These are phyloP conservation scores for Geodia barretti DNA, from an alignment of 37 sponge, comb jelly and placozoan genomes.

Conservation along the genomic window DNA sequence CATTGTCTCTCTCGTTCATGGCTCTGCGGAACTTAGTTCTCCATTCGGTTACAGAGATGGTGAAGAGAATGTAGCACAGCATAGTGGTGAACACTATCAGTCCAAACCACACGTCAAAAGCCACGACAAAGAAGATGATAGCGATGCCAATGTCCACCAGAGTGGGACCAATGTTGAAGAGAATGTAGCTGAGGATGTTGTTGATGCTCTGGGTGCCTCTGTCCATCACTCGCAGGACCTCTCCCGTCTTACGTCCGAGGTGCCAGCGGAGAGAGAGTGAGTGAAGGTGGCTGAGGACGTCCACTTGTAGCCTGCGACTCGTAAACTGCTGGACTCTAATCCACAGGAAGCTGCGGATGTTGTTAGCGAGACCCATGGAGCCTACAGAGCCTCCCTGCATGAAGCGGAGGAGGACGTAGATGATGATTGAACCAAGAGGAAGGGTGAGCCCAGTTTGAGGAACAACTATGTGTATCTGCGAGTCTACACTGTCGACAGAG, in stretches of 20 bases:
- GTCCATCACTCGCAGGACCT: constrained; percentile 94
- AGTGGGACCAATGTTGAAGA: constrained; percentile 94
- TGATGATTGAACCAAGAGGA: constrained; percentile 42
- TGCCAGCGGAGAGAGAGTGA: constrained; percentile 95
- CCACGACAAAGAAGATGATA: constrained; percentile 92
- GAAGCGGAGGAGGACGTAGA: constrained; percentile 79
- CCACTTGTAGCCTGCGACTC: constrained; percentile 69
- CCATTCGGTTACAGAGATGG: constrained; percentile 97
- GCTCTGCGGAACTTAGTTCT: constrained; percentile 83
- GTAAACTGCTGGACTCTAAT: constrained; percentile 95
- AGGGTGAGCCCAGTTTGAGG: constrained; percentile 31
- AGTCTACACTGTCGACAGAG: constrained; percentile 2
- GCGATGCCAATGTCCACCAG: constrained; percentile 93
- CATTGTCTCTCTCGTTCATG: constrained; percentile 96
- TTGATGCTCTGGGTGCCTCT: constrained; percentile 89
- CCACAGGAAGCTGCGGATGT: constrained; percentile 85
- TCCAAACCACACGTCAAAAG: constrained; percentile 98
- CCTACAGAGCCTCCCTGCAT: constrained; percentile 87
- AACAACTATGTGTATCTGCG: constrained; percentile 9
- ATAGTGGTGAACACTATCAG: constrained; percentile 96
- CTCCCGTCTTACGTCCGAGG: constrained; percentile 95
- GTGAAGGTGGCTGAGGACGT: constrained; percentile 90
- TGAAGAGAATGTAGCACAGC: constrained; percentile 79
- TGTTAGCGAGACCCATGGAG: constrained; percentile 75
- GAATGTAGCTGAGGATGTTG: constrained; percentile 88